phyloP scores from a whole-genome alignment of 2,888 invertebrate species.

The Mythimna vitellina region DNA sequence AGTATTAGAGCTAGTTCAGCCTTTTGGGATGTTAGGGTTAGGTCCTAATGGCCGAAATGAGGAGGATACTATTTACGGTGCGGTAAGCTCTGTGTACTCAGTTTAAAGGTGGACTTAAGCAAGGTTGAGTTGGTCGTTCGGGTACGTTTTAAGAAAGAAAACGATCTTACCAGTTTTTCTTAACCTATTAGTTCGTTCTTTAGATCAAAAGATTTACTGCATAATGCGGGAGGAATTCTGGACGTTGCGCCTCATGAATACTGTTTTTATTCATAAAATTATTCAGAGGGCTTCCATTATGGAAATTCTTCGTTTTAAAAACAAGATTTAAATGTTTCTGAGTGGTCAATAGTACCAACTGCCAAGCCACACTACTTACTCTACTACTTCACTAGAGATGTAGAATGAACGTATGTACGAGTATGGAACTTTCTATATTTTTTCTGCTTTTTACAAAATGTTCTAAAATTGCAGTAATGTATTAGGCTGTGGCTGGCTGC shows the following conservation, averaged over 20 bases:
- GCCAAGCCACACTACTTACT: slow-evolving; percentile 9
- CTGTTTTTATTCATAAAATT: slow-evolving; percentile 39
- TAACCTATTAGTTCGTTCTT: background rate
- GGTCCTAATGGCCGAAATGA: slow-evolving; percentile 44
- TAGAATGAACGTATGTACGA: slow-evolving; percentile 4
- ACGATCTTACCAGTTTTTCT: background rate
- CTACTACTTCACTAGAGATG: slow-evolving; percentile 13
- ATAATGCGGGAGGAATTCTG: slow-evolving; percentile 2
- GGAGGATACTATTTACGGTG: slow-evolving; percentile 32
- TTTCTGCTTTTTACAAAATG: slow-evolving; percentile 26
- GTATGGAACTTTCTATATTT: slow-evolving; percentile 14
- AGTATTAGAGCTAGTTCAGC: slow-evolving; percentile 49
- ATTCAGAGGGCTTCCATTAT: slow-evolving; percentile 19
- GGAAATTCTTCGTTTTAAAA: slow-evolving; percentile 21
- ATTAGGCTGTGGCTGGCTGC: slow-evolving; percentile 56
- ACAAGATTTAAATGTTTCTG: slow-evolving; percentile 31
- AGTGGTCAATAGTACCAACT: slow-evolving; percentile 17
- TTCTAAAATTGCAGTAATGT: slow-evolving; percentile 47
- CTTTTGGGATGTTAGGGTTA: slow-evolving; percentile 51
- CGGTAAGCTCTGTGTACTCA: slow-evolving; percentile 18
- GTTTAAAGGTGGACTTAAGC: slow-evolving; percentile 23
- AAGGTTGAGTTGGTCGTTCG: background rate
- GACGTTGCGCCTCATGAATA: slow-evolving; percentile 33
- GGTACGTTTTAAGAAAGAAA: background rate
- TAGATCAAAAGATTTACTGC: slow-evolving; percentile 11